These are phyloP conservation scores for Phortica magna DNA, from an alignment of 2,888 invertebrate genomes.

Conservation along the genomic window DNA sequence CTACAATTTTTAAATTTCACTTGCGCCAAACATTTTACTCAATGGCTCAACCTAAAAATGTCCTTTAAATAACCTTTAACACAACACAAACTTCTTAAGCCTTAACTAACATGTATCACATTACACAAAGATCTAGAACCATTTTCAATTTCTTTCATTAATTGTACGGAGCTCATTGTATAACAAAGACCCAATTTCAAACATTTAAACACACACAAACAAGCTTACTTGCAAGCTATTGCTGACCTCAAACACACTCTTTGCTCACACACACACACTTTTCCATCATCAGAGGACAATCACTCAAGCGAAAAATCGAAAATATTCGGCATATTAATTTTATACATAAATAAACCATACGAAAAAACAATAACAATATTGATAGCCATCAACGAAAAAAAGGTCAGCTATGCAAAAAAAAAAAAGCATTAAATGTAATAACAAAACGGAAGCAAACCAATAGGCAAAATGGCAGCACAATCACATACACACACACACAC, in stretches of 20 bases:
- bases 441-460: neutral
- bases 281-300: neutral
- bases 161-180: too few species aligned
- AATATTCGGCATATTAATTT: slow-evolving; percentile 2
- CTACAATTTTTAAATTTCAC: too few species aligned
- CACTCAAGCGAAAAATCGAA: slow-evolving; percentile 6
- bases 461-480: neutral
- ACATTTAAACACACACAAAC: too few species aligned
- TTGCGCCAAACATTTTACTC: too few species aligned
- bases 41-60: too few species aligned
- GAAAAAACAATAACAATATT: neutral
- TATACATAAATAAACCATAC: slow-evolving; percentile 1
- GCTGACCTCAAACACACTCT: neutral
- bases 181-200: too few species aligned
- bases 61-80: too few species aligned
- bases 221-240: too few species aligned
- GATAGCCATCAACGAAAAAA: neutral
- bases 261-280: neutral
- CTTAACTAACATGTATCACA: too few species aligned
- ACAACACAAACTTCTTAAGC: too few species aligned
- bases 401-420: neutral
- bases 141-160: too few species aligned
- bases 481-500: neutral
- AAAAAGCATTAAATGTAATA: neutral
- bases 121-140: too few species aligned